Evolutionary conservation across 2,797 vertebrate species (phyloP), one percentile per base, ranked within the genome.

Genomic region (Lepus oiostolus): DNA sequence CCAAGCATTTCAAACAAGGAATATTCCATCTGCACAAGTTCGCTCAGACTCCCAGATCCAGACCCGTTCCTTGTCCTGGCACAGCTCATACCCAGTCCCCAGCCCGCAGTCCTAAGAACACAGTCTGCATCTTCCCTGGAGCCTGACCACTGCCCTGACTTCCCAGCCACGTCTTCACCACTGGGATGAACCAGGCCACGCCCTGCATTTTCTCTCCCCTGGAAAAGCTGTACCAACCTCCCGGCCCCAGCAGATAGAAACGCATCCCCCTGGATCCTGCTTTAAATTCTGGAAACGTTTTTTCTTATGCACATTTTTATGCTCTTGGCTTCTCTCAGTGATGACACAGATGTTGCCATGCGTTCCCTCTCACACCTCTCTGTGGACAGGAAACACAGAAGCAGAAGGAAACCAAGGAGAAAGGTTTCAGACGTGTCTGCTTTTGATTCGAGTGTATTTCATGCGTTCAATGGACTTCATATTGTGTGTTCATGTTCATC

Each of bases 41-140:
- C 54, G 19, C 54, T 2, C 54, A 58, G 54, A 16, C 54, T 58
- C 54, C 54, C 54, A 58, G 13, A 67, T 16, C 7, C 80, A 79
- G 50, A 26, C 6, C 28, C 1, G 2, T 1, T 8, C 28, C 35
- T 24, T 5, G 21, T 32, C 81, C 52, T 1, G 5, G 32, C 16
- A 9, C 8, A 11, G n/a, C 24, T 30, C 24, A 6, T 0, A 9
- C 32, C 30, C 1, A 0, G 4, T 38, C 30, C 38, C 26, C 2
- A 0, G 4, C 14, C 21, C 1, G 22, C 28, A 35, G 9, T 32
- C 17, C 24, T 1, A 71, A 6, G 35, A 4, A 30, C 35, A 35
- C 8, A 32, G 16, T 5, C 28, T 7, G n/a, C 11, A 65, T 17
- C 75, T 19, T 54, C 30, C 71, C 4, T 52, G 38, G 2, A 63